Conservation (phyloP, 53 echinoderm and acorn worm genomes). For the Mesocentrotus franciscanus region DNA sequence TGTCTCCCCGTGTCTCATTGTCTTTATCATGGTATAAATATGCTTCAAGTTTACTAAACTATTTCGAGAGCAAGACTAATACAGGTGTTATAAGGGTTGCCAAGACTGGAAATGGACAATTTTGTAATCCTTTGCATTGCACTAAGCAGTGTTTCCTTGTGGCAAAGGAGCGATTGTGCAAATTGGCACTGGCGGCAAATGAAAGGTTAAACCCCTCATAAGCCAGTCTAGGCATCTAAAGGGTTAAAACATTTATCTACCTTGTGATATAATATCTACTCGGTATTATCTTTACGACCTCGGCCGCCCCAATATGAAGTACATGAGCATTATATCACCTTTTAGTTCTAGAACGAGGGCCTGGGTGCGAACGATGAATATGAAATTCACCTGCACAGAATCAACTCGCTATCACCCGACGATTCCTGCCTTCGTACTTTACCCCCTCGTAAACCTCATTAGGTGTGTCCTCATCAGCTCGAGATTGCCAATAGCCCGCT, state of each 20-base stretch:
- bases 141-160: too few species aligned
- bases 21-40: too few species aligned
- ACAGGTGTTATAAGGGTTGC: too few species aligned
- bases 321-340: background rate
- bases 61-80: too few species aligned
- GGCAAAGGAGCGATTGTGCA: too few species aligned
- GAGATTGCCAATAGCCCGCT: too few species aligned
- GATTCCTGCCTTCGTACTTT: background rate
- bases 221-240: background rate
- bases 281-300: background rate
- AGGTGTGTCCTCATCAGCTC: too few species aligned
- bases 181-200: too few species aligned
- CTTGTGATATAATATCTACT: background rate
- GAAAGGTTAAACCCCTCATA: background rate
- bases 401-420: slow-evolving; percentile 27
- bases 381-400: slow-evolving; percentile 41
- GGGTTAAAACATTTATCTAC: background rate
- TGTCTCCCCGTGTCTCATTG: too few species aligned
- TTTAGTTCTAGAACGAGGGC: background rate
- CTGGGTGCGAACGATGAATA: background rate
- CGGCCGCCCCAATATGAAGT: background rate
- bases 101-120: too few species aligned
- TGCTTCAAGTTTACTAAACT: too few species aligned
- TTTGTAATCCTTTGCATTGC: too few species aligned
- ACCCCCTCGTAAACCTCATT: slow-evolving; percentile 1